Evolutionary conservation across 2,797 vertebrate genomes (phyloP).

Genomic region (Chaetodon trifasciatus): DNA sequence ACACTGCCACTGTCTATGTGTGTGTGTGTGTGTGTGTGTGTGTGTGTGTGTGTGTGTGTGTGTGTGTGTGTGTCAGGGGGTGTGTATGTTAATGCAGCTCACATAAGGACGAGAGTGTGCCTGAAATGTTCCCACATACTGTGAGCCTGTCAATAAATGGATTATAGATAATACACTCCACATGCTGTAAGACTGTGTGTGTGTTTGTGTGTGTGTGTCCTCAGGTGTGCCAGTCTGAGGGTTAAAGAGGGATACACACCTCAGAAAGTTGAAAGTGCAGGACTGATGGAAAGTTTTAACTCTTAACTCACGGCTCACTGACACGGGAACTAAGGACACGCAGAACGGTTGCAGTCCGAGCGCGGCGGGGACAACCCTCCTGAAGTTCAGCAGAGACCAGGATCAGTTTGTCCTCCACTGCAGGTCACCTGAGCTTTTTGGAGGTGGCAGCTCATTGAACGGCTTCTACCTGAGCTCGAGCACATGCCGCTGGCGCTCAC

Average conservation of each 20-base stretch:
- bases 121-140: not conserved
- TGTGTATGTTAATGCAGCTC: not conserved
- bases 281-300: not conserved
- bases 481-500: too few species aligned
- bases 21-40: not conserved
- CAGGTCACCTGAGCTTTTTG: too few species aligned
- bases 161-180: not conserved
- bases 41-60: not conserved
- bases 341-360: too few species aligned
- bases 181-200: not conserved
- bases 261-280: not conserved
- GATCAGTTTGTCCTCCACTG: too few species aligned
- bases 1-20: not conserved
- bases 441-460: too few species aligned
- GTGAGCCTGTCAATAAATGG: not conserved
- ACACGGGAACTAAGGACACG: too few species aligned
- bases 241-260: conserved; percentile 3
- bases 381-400: too few species aligned
- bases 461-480: too few species aligned
- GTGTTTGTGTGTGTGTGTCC: not conserved
- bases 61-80: not conserved
- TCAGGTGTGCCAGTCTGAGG: not conserved
- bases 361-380: too few species aligned
- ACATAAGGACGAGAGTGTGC: not conserved
- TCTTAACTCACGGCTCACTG: not conserved